Evolutionary conservation across 2,888 invertebrate genomes (phyloP), one percentile per base, ranked within the genome.

Genomic region (Dolomedes plantarius): DNA sequence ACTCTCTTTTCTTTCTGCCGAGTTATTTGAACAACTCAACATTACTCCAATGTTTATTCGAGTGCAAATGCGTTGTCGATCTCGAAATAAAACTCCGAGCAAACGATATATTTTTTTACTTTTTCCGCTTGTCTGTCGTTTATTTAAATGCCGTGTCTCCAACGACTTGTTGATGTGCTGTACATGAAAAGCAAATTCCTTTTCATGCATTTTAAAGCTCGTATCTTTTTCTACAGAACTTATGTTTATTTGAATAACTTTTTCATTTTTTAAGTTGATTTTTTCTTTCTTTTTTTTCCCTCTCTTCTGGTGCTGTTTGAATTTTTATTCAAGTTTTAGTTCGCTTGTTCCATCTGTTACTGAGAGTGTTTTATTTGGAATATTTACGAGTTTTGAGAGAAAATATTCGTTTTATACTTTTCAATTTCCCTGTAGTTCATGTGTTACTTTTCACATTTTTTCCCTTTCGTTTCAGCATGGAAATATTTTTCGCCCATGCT

Each of bases 191-290:
- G 83, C 85, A 85, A 85, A 85, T 85, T 85, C 83, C 77, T 46
- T 65, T 85, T 85, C 76, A 85, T 85, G 77, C 83, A 85, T 85
- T 85, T 83, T 85, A 85, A 85, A 85, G 77, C 83, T 41, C 29
- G 9, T 50, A 80, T 39, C 69, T 74, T 69, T 74, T 50, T 31
- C 29, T 19, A 29, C 50, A 67, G 72, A 67, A 78, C 64, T 65
- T 77, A 50, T 73, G 39, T 85, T 56, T 73, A 85, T 85, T 85
- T 65, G 73, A 50, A 50, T 77, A 28, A 39, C 28, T 62, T 68
- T 50, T 19, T 73, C 50, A 32, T 7, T 73, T 56, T 73, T 56
- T 46, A 50, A 46, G 27, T 0, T 9, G 23, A 31, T 27, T 31
- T 56, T 73, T 73, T 56, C 56, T 73, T 46, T 27, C 39, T n/a